phyloP scores from a whole-genome alignment of 2,113 vertebrate genomes.

The Pituophis catenifer region DNA sequence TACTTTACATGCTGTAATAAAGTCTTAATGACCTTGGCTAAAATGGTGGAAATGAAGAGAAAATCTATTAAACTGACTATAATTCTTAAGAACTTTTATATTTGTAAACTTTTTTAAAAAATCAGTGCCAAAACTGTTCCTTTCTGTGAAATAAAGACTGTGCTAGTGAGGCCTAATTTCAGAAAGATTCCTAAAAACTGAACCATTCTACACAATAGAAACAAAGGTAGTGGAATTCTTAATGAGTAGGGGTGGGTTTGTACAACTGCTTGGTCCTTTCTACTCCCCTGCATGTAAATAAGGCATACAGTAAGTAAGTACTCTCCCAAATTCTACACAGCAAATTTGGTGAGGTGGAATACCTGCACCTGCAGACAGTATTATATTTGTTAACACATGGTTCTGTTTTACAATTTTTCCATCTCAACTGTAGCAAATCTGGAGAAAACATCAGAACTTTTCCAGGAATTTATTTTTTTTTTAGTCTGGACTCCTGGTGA shows the following conservation, averaged over 20 bases:
- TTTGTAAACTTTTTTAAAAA: conserved; percentile 49
- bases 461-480: neutral
- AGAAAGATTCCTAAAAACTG: neutral
- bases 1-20: conserved; percentile 23
- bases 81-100: conserved; percentile 38
- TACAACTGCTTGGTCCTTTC: neutral
- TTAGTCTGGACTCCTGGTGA: neutral
- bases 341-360: neutral
- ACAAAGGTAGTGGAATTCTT: neutral
- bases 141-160: conserved; percentile 1
- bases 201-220: neutral
- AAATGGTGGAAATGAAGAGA: neutral
- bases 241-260: neutral
- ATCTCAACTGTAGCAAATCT: neutral
- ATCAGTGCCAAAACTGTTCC: conserved; percentile 58
- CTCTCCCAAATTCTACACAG: neutral
- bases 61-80: conserved; percentile 21
- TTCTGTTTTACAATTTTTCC: neutral
- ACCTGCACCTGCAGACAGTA: neutral
- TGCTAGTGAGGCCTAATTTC: neutral
- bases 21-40: conserved; percentile 10
- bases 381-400: neutral
- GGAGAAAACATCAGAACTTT: neutral
- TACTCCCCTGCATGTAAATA: neutral
- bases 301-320: neutral